These are phyloP conservation scores for Melanotaenia parkinsoni DNA, from an alignment of 2,797 vertebrate genomes.

Conservation along the genomic window DNA sequence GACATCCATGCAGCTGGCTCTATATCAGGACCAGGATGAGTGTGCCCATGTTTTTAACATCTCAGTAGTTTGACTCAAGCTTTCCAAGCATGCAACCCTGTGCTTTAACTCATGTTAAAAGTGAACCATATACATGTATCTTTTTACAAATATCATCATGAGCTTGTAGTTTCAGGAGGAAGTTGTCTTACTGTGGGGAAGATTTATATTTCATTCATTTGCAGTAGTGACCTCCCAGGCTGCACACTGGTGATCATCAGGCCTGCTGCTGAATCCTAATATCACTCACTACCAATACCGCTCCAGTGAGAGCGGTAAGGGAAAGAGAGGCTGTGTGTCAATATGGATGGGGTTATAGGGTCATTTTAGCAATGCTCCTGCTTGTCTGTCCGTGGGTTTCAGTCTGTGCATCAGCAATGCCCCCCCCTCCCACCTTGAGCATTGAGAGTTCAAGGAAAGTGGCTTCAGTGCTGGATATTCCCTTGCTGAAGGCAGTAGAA, in stretches of 20 bases:
- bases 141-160: slow-evolving; percentile 24
- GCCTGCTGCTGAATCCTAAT: slow-evolving; percentile 66
- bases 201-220: slow-evolving; percentile 68
- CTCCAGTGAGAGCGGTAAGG: slow-evolving; percentile 15
- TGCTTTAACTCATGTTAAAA: background rate
- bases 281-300: slow-evolving; percentile 33
- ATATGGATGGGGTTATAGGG: slow-evolving; percentile 43
- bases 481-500: slow-evolving; percentile 20
- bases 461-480: slow-evolving; percentile 1
- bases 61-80: background rate
- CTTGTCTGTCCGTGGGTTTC: slow-evolving; percentile 7
- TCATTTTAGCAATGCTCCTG: slow-evolving; percentile 41
- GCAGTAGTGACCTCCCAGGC: slow-evolving; percentile 54
- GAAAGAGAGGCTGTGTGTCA: slow-evolving; percentile 20
- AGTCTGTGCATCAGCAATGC: too few relatives aligned
- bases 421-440: slow-evolving; percentile 1
- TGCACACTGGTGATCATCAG: slow-evolving; percentile 45
- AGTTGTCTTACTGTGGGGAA: slow-evolving; percentile 18
- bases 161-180: slow-evolving; percentile 19
- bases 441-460: slow-evolving; percentile 31
- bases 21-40: background rate
- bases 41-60: background rate
- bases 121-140: background rate
- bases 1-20: slow-evolving; percentile 1
- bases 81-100: background rate